These are phyloP conservation scores for Troglohyphantes excavatus DNA, from an alignment of 2,888 invertebrate genomes.

Conservation along the genomic window DNA sequence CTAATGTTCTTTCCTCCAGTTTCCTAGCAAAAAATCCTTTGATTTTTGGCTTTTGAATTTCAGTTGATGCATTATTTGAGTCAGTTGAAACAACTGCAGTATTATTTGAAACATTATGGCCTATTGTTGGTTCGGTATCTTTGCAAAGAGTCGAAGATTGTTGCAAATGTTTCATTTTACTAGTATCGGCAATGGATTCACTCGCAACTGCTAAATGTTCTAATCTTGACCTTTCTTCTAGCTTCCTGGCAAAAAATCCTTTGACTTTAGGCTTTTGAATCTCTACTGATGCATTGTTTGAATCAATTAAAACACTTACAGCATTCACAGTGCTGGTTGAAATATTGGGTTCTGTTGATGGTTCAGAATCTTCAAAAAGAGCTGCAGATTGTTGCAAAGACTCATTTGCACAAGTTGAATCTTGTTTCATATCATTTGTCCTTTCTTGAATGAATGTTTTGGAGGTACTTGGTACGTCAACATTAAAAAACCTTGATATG, in stretches of 20 bases:
- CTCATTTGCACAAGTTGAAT: neutral
- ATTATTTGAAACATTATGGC: too few species aligned
- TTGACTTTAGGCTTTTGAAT: constrained; percentile 14
- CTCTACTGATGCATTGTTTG: neutral
- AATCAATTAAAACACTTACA: neutral
- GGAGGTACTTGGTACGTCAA: neutral
- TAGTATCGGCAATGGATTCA: neutral
- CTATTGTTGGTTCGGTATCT: too few species aligned
- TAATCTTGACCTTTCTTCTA: constrained; percentile 55
- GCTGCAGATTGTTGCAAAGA: neutral
- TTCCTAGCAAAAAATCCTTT: constrained; percentile 76
- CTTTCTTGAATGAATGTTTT: neutral
- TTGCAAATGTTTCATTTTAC: neutral
- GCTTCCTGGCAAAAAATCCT: constrained; percentile 75
- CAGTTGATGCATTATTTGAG: neutral
- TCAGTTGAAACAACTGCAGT: too few species aligned
- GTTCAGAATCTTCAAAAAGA: neutral
- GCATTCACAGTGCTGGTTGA: neutral
- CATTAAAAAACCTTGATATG: constrained; percentile 43
- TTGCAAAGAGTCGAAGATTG: too few species aligned
- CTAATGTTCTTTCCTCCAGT: constrained; percentile 51
- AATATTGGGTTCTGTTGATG: neutral
- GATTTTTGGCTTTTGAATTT: neutral
- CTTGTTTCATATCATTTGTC: neutral
- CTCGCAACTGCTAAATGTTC: neutral